A percentile compares a stretch with the other conserved stretches of the same genome.
These are phyloP conservation scores for Hippopotamyrus pictus DNA, from an alignment of 2,797 vertebrate genomes.

Conservation along the genomic window DNA sequence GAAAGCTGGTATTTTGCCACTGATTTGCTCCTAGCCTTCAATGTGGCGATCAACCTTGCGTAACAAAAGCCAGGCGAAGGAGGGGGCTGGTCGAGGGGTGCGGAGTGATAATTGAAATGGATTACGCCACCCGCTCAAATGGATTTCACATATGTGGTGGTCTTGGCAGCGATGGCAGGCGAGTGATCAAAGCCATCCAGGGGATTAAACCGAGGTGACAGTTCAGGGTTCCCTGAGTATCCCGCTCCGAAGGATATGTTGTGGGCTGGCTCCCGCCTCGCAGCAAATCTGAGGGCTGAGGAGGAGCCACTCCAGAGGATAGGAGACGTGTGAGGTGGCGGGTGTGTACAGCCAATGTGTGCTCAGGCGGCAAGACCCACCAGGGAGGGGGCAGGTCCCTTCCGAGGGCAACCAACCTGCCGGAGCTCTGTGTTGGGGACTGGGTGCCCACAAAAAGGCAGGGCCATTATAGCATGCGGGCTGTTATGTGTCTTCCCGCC, in stretches of 20 bases:
- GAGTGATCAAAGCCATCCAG: slow-evolving; percentile 64
- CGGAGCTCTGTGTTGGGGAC: not conserved
- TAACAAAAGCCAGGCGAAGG: not conserved
- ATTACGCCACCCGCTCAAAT: slow-evolving; percentile 60
- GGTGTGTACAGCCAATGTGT: not conserved
- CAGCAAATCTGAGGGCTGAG: not conserved
- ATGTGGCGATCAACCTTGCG: not conserved
- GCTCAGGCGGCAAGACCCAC: not conserved
- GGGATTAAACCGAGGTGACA: slow-evolving; percentile 54
- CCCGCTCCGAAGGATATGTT: not conserved
- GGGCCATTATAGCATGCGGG: not conserved
- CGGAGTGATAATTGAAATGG: slow-evolving; percentile 57
- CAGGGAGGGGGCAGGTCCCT: not conserved
- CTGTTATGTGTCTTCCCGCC: not conserved
- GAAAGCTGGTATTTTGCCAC: not conserved
- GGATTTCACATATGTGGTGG: slow-evolving; percentile 59
- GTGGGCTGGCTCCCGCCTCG: not conserved
- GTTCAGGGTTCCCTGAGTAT: not conserved
- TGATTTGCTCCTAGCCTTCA: slow-evolving; percentile 16
- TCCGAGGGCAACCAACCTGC: not conserved
- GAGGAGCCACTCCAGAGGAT: not conserved
- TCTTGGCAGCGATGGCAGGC: slow-evolving; percentile 43
- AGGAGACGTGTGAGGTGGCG: not conserved
- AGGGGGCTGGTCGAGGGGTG: not conserved
- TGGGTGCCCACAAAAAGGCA: not conserved